Percentiles rank a stretch among this genome's conserved stretches.
Evolutionary conservation across 37 sponge, comb jelly and placozoan species (phyloP).

Genomic region (Ianthella basta): DNA sequence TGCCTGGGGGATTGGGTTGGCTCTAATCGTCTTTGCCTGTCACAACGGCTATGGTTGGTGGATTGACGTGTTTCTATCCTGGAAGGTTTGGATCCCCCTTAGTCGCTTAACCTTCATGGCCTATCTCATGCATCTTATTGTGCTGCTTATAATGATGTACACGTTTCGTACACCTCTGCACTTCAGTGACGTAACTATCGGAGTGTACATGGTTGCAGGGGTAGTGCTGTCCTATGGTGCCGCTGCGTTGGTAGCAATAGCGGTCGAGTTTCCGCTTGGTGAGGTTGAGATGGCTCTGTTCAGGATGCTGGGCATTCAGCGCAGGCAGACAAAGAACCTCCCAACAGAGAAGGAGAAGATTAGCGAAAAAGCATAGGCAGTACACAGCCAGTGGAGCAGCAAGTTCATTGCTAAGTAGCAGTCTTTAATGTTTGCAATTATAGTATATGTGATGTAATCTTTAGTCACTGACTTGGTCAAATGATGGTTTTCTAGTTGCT

Average conservation of each 20-base stretch:
- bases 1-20: constrained; percentile 72
- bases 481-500: no score
- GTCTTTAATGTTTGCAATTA: no score
- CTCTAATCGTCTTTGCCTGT: constrained; percentile 71
- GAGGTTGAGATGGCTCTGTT: constrained; percentile 62
- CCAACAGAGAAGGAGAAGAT: no score
- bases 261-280: constrained; percentile 78
- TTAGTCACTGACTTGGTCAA: no score
- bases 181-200: constrained; percentile 45
- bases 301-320: constrained; percentile 40
- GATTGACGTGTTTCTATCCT: constrained; percentile 73
- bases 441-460: no score
- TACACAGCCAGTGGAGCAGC: no score
- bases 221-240: constrained; percentile 67
- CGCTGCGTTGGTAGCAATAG: constrained; percentile 57
- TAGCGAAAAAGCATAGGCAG: no score
- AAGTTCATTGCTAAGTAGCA: no score
- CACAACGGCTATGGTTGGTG: constrained; percentile 82
- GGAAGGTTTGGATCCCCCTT: constrained; percentile 87
- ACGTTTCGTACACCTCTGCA: constrained; percentile 31
- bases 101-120: constrained; percentile 86
- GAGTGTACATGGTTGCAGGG: constrained; percentile 45
- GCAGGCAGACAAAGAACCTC: no score
- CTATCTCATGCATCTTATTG: constrained; percentile 85
- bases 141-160: constrained; percentile 52